Evolutionary conservation across 2,113 vertebrate genomes (phyloP), one percentile per base, ranked within the genome.

Genomic region (Amazona guildingii): DNA sequence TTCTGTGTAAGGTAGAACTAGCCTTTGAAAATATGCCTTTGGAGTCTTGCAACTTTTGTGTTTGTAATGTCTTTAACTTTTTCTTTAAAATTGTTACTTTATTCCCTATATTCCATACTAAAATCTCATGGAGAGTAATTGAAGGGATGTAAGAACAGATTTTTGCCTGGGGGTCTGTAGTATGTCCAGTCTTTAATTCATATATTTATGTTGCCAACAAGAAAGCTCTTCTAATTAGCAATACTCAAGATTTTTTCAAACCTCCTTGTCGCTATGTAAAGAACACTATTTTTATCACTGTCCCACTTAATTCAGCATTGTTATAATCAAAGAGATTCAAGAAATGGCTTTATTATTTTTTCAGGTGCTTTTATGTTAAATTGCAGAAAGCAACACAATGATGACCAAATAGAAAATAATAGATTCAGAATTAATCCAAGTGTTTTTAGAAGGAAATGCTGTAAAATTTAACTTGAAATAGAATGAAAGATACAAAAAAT

Each of bases 351-450:
- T 5, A 27, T 89, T 93, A 68, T 87, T 63, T 63, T 95, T 89
- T 81, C 57, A 82, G 25, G 5, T 91, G 14, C 52, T 83, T 90
- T 94, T 84, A 87, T 90, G 52, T 59, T 79, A 82, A 94, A 93
- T 61, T 57, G 13, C 88, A 79, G 70, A 93, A 93, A 95, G 29
- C 39, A 72, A 91, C 20, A 82, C 28, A 39, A 54, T 93, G 64
- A 55, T 92, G 90, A 91, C 46, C 33, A 90, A 96, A 87, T 66
- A 85, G 8, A 85, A 91, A 91, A 91, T 39, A 89, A 87, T 68
- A 49, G n/a, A 88, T 93, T 90, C 35, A 85, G 64, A 95, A 88
- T 83, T 76, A 90, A 89, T 54, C 54, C 75, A 81, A 81, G 64
- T 43, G 76, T 76, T 92, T 91, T 90, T 72, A 66, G 62, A 92